Base-by-base conservation (phyloP, 2,888 invertebrate species). In the Eupithecia insigniata region DNA sequence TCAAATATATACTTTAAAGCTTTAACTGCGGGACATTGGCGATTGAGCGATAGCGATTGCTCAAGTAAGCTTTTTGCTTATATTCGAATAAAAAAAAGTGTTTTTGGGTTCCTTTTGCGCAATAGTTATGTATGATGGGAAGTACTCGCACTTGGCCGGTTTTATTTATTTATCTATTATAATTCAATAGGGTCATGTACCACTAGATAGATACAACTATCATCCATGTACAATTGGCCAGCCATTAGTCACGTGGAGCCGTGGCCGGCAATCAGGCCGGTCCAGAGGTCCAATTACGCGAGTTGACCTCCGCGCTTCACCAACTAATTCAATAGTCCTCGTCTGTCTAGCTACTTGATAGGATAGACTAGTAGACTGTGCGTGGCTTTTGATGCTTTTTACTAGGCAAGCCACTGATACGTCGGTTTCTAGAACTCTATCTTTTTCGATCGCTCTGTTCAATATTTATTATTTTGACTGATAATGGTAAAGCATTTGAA, bases 291-390 rank as follows among this genome's bases (percentile, higher is more conserved):
- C 90, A 90, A 90, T 91, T 91, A 86, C 84, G 68, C 78, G 82
- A 89, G 89, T 90, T 90, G 89, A 90, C 90, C 90, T 85, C 88
- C 70, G 74, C 85, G 85, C 86, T 88, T 87, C 90, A 90, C 90
- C 87, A 87, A 88, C 83, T 91, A 90, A 91, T 91, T 86, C 87
- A 90, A 90, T 91, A 74, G 71, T 70, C 75, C 75, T n/a, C 46
- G 46, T 46, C 46, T 51, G 75, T 74, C 74, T 74, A 43, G 7
- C 60, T 60, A 28, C 60, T 60, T 60, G 60, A 60, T 30, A 30
- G 58, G 28, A 39, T 22, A 6, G 30, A 65, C 65, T 28, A 65
- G 22, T n/a, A 6, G 8, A 6, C 22, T 14, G 66, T n/a, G 28
- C 46, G 16, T 22, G 43, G 14, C 28, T 66, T 66, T 10, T 18